Evolutionary conservation across 1,140 invertebrate species (phyloP).

Genomic region (Drosophila insularis): DNA sequence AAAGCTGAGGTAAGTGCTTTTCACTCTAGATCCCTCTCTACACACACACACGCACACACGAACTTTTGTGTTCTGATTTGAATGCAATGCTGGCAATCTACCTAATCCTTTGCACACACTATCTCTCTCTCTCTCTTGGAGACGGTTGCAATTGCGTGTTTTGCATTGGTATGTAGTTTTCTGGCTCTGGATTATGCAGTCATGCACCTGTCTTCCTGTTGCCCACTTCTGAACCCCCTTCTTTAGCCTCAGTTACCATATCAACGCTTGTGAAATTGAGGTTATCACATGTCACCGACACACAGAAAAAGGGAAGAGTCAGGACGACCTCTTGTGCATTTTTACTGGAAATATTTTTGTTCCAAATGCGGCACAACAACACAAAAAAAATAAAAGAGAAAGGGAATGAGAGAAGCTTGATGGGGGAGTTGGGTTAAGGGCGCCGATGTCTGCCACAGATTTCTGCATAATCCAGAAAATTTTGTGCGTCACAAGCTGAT

Average conservation of each 20-base stretch:
- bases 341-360: conserved; percentile 34
- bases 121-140: background rate
- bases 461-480: conserved; percentile 45
- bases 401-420: conserved; percentile 18
- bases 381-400: background rate
- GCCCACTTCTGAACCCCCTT: background rate
- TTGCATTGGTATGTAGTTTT: conserved; percentile 60
- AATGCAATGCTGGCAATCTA: conserved; percentile 13
- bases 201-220: conserved; percentile 40
- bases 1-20: background rate
- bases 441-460: conserved; percentile 17
- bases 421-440: conserved; percentile 9
- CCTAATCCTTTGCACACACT: conserved; percentile 31
- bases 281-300: conserved; percentile 72
- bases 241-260: conserved; percentile 59
- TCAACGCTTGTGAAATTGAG: conserved; percentile 68
- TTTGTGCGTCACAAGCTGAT: conserved; percentile 56
- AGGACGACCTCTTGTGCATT: conserved; percentile 11
- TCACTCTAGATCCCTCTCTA: background rate
- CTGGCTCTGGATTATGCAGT: conserved; percentile 59
- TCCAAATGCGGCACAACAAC: background rate
- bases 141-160: conserved; percentile 49
- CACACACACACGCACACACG: no score
- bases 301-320: conserved; percentile 4
- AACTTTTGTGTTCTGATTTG: conserved; percentile 1